A percentile compares a stretch with the other conserved stretches of the same genome.
phyloP scores from a whole-genome alignment of 2,113 vertebrate genomes.

The Lonchura striata region DNA sequence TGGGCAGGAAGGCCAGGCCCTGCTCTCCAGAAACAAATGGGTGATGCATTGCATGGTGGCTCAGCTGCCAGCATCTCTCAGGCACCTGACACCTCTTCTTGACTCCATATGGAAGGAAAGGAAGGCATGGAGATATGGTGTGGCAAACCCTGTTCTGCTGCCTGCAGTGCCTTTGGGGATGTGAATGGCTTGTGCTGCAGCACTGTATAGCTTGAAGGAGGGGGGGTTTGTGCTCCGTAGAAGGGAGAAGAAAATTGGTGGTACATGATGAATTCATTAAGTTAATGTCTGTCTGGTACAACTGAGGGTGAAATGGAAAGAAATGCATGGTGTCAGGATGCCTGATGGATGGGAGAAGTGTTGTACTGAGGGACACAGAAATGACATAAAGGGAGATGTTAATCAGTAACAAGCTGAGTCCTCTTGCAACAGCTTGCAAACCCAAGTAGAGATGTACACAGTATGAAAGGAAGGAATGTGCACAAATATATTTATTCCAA shows the following conservation, averaged over 20 bases:
- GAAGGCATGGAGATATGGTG: not conserved
- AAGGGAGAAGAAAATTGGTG: not conserved
- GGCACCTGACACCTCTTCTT: not conserved
- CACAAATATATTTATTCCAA: not conserved
- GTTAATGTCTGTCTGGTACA: not conserved
- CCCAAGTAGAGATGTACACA: not conserved
- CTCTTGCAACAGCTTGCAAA: not conserved
- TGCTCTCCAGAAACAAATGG: fast-evolving
- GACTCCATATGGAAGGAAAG: not conserved
- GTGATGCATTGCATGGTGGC: not conserved
- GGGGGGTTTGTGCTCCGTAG: not conserved
- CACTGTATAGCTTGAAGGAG: not conserved
- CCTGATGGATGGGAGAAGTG: not conserved
- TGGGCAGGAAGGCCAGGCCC: not conserved
- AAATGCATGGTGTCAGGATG: not conserved
- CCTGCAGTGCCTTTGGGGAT: not conserved
- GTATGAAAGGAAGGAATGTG: not conserved
- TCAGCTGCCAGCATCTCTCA: fast-evolving
- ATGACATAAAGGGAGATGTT: not conserved
- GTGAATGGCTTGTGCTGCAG: not conserved
- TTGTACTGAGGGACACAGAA: not conserved
- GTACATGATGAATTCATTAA: not conserved
- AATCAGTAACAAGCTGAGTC: conserved; percentile 15
- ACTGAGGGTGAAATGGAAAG: not conserved
- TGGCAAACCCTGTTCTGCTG: not conserved